Percentiles rank a stretch among this genome's conserved stretches.
These are phyloP conservation scores for Thamnophis sirtalis DNA, from an alignment of 2,113 vertebrate species.

Conservation along the genomic window DNA sequence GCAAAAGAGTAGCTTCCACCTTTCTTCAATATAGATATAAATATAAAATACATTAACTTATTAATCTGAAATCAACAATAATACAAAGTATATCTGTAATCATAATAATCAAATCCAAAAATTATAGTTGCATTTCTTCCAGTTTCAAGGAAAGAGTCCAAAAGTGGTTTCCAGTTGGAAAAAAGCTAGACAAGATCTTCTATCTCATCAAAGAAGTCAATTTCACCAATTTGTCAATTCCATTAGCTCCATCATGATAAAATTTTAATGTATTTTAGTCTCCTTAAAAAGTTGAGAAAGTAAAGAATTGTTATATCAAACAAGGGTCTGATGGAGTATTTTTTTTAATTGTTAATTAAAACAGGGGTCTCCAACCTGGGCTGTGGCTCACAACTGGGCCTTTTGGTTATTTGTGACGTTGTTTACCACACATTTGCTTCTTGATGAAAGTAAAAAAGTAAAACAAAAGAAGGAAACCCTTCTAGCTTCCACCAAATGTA, in stretches of 20 bases:
- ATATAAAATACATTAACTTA: not conserved
- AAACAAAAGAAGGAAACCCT: not conserved
- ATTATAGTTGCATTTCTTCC: not conserved
- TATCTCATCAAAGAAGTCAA: not conserved
- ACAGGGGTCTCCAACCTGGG: too few species aligned
- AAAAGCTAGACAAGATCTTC: not conserved
- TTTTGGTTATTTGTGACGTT: not conserved
- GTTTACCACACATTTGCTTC: not conserved
- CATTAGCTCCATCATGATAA: not conserved
- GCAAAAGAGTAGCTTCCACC: not conserved
- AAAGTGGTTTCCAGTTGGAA: not conserved
- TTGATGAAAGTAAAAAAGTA: not conserved
- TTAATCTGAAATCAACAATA: not conserved
- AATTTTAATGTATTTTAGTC: not conserved
- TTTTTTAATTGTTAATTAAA: not conserved
- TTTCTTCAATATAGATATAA: not conserved
- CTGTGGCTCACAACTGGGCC: too few species aligned
- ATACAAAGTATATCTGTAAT: not conserved
- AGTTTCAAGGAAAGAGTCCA: not conserved
- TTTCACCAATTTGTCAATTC: not conserved
- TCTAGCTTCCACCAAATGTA: not conserved
- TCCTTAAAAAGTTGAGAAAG: not conserved
- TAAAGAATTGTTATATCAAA: not conserved
- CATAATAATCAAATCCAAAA: not conserved
- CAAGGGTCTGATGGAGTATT: not conserved